These are phyloP conservation scores for Sepiola atlantica DNA, from an alignment of 2,888 invertebrate species.

Conservation along the genomic window DNA sequence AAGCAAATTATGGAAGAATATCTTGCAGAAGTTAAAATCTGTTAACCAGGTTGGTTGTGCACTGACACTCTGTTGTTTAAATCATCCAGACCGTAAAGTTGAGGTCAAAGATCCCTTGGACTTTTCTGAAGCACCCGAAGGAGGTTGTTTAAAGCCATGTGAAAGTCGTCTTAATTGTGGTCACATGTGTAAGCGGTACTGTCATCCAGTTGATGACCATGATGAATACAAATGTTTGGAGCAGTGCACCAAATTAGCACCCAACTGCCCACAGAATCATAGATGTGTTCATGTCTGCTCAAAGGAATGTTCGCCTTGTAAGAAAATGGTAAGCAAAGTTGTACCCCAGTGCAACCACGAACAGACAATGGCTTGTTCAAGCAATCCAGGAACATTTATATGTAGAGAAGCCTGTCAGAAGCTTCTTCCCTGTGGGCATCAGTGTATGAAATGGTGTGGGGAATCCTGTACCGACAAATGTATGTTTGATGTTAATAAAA, in stretches of 20 bases:
- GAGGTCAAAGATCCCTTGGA: slow-evolving; percentile 54
- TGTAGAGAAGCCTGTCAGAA: slow-evolving; percentile 62
- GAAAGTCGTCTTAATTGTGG: slow-evolving; percentile 59
- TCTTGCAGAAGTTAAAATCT: slow-evolving; percentile 53
- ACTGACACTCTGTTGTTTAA: slow-evolving; percentile 61
- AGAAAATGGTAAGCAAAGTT: slow-evolving; percentile 56
- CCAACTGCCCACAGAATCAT: slow-evolving; percentile 53
- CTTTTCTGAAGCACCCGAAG: slow-evolving; percentile 58
- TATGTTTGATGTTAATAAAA: slow-evolving; percentile 45
- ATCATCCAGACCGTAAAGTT: slow-evolving; percentile 59
- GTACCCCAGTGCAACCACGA: slow-evolving; percentile 66
- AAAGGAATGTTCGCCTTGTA: slow-evolving; percentile 73
- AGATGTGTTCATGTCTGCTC: slow-evolving; percentile 76
- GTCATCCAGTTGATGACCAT: slow-evolving; percentile 77
- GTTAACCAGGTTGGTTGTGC: slow-evolving; percentile 50
- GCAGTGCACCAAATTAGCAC: slow-evolving; percentile 56
- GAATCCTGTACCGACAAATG: slow-evolving; percentile 52
- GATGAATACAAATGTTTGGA: slow-evolving; percentile 69
- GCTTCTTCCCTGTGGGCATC: slow-evolving; percentile 60
- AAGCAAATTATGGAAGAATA: slow-evolving; percentile 56
- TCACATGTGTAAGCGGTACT: slow-evolving; percentile 51
- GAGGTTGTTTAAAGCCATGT: slow-evolving; percentile 63
- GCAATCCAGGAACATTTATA: slow-evolving; percentile 53
- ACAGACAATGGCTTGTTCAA: slow-evolving; percentile 61
- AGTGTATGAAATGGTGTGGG: slow-evolving; percentile 49